Evolutionary conservation across 1,140 invertebrate genomes (phyloP), one percentile per base, ranked within the genome.

Genomic region (Musca vetustissima): DNA sequence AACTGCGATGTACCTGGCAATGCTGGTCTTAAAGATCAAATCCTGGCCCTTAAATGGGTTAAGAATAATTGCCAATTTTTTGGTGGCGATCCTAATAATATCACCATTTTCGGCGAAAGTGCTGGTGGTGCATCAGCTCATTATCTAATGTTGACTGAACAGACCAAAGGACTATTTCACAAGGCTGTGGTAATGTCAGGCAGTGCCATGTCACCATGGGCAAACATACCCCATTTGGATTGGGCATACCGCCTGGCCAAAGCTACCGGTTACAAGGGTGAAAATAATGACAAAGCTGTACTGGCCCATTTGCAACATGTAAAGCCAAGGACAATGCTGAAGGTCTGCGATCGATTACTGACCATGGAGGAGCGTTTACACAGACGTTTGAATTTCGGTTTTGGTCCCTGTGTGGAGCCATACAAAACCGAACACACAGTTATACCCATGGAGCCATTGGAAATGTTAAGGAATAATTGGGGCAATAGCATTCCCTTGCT

Each of bases 31-130:
- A 88, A 87, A 76, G 89, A 90, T 77, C 87, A 89, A 78, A 76
- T 88, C 89, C 90, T 50, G 86, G 91, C 88, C 1, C 61, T 88
- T 17, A 83, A 83, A 52, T 89, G 87, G 87, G 84, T 91, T 0
- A 84, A 88, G 72, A 81, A 82, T 2, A 90, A 91, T 74, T 89
- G 90, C 21, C 76, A 86, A 21, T 78, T 83, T 70, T 86, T 86
- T 73, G 85, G 85, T n/a, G 85, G 85, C 9, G 80, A 86, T 77
- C 83, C 85, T 1, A 74, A 84, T 4, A 83, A 80, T n/a, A 79
- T 86, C 7, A 85, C 85, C 0, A 68, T 86, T 0, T 80, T 84
- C 64, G 85, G 85, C 4, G 82, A 83, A 67, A 84, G 83, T 52
- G 85, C 85, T 0, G 85, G 85, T 0, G 84, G 74, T 14, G 83